Evolutionary conservation across 2,888 invertebrate species (phyloP), one percentile per base, ranked within the genome.

Genomic region (Priocnemis perturbator): DNA sequence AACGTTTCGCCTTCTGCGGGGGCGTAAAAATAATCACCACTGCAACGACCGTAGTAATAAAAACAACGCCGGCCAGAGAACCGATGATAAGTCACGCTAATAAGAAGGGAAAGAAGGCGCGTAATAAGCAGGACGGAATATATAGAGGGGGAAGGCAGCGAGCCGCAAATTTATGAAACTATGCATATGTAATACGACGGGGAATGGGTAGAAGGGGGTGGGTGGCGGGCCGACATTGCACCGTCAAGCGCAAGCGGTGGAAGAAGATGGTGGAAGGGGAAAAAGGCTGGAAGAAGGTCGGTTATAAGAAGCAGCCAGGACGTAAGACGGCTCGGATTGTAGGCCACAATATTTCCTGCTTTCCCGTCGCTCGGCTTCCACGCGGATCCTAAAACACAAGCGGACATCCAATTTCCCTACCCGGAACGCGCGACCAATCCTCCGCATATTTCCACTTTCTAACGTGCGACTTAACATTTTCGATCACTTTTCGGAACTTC

Each of bases 161-260:
- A 11, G 37, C 59, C 50, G 57, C 73, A 72, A 80, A 85, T 85
- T 85, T 84, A 83, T 83, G 83, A 83, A 85, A 83, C 85, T 81
- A 84, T 85, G 83, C 83, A 85, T 83, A 82, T 77, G 81, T 83
- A 83, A 84, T 84, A 74, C 64, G 62, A 37, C 37, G 37, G 37
- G 4, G 37, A 37, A 37, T 37, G 37, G 37, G 37, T 11, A 56
- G 60, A 62, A 63, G 47, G 63, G 61, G 60, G 57, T 37, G 60
- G 30, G 11, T 52, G 58, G 17, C 48, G 23, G 23, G 26, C 26
- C 26, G 37, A 37, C 37, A 37, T 37, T 37, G 37, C 37, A 26
- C 26, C 26, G 26, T 11, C 7, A 11, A 37, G 37, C 37, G 37
- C 7, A 26, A 7, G 21, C 23, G 23, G 26, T 52, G 48, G 53